These are phyloP conservation scores for Scolopax rusticola DNA, from an alignment of 2,797 vertebrate genomes.

Conservation along the genomic window DNA sequence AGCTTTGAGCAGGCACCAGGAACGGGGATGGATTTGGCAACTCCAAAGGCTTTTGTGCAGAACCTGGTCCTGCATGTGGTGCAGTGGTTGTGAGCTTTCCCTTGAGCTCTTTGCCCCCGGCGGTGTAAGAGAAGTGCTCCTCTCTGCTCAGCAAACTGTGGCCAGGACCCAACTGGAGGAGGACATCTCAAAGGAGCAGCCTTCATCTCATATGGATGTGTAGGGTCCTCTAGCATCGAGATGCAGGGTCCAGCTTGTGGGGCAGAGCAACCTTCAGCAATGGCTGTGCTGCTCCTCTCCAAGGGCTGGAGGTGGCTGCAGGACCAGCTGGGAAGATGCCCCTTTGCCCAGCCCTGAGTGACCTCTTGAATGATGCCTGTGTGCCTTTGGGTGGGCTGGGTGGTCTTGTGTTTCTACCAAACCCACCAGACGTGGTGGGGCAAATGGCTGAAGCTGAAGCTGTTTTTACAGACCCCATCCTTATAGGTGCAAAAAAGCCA, in stretches of 20 bases:
- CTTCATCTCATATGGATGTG: neutral
- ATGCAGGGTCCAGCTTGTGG: neutral
- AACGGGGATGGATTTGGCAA: neutral
- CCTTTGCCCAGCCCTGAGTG: neutral
- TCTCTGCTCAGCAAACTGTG: neutral
- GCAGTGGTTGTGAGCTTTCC: neutral
- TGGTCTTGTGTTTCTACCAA: neutral
- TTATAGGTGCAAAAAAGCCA: neutral
- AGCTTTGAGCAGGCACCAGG: neutral
- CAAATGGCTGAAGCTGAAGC: neutral
- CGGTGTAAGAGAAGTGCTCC: neutral
- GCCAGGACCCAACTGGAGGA: neutral
- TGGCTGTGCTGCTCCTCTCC: accelerated
- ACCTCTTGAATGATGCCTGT: accelerated
- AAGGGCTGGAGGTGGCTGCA: neutral
- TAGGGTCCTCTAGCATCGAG: accelerated
- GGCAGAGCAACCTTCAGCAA: neutral
- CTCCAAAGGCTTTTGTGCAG: neutral
- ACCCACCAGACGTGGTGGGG: neutral
- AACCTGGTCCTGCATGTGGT: accelerated
- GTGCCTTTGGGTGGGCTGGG: neutral
- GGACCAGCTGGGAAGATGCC: neutral
- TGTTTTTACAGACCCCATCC: neutral
- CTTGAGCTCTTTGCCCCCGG: neutral
- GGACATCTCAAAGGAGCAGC: neutral